These are phyloP conservation scores for Pangasius sanitwongsei DNA, from an alignment of 2,797 vertebrate species.

Conservation along the genomic window DNA sequence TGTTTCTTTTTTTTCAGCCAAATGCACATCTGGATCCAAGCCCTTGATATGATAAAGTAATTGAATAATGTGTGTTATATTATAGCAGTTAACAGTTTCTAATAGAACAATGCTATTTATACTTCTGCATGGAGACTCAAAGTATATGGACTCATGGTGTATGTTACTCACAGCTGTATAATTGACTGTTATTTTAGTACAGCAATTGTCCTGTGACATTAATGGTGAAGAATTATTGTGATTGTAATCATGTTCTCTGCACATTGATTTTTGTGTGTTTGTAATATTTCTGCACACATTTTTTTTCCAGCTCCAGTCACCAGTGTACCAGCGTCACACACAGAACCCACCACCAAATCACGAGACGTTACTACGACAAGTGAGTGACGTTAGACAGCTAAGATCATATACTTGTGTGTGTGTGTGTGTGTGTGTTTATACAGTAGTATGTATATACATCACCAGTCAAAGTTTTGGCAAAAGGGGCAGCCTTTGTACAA, in stretches of 20 bases:
- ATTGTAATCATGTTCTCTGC: background rate
- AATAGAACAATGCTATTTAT: background rate
- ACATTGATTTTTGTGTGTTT: background rate
- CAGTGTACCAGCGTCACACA: background rate
- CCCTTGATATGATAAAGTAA: background rate
- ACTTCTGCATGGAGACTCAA: background rate
- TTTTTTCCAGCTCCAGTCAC: conserved; percentile 16
- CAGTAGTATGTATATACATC: background rate
- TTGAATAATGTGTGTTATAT: background rate
- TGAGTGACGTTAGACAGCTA: conserved; percentile 11
- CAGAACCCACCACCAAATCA: conserved; percentile 3
- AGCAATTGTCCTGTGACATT: background rate
- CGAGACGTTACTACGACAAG: background rate
- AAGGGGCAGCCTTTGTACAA: background rate
- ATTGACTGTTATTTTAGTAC: background rate
- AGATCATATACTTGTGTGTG: background rate
- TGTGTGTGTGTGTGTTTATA: background rate
- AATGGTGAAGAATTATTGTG: background rate
- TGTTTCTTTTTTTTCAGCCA: background rate
- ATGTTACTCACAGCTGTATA: background rate
- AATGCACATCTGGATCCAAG: background rate
- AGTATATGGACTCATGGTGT: background rate
- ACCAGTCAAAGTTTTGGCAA: background rate
- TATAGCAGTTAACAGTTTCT: background rate
- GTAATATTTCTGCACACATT: background rate